Conservation (phyloP, 2,797 vertebrate genomes). For the Xenentodon cancila region DNA sequence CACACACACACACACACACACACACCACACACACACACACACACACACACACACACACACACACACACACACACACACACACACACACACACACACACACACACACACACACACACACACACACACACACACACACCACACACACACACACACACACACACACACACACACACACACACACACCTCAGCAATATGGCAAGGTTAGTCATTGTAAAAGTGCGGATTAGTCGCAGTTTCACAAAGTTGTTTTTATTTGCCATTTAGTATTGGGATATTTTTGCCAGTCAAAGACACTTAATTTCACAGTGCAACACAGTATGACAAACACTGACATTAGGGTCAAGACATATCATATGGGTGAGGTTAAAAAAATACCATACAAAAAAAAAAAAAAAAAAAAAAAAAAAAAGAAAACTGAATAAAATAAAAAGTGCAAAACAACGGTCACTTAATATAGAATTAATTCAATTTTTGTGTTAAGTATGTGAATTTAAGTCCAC, state of each 20-base stretch:
- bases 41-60: slow-evolving; percentile 11
- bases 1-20: too few relatives aligned
- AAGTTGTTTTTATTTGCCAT: slow-evolving; percentile 83
- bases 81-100: slow-evolving; percentile 13
- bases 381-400: slow-evolving; percentile 64
- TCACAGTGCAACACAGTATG: slow-evolving; percentile 82
- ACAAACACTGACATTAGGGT: slow-evolving; percentile 79
- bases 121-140: slow-evolving; percentile 25
- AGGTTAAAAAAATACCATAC: slow-evolving; percentile 67
- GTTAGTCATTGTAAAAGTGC: slow-evolving; percentile 80
- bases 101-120: slow-evolving; percentile 26
- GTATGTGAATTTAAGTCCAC: slow-evolving; percentile 75
- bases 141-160: slow-evolving; percentile 3
- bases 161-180: slow-evolving; percentile 13
- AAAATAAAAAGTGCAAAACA: slow-evolving; percentile 79
- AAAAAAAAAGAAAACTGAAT: slow-evolving; percentile 53
- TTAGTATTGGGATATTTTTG: slow-evolving; percentile 79
- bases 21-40: too few relatives aligned
- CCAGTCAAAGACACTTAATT: slow-evolving; percentile 81
- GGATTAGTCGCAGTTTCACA: slow-evolving; percentile 83
- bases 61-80: not conserved
- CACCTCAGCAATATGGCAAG: slow-evolving; percentile 50
- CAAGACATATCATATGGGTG: slow-evolving; percentile 71
- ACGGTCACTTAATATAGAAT: slow-evolving; percentile 76
- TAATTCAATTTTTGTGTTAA: slow-evolving; percentile 73